Evolutionary conservation across 2,797 vertebrate genomes (phyloP).

Genomic region (Lepilemur ruficaudatus): DNA sequence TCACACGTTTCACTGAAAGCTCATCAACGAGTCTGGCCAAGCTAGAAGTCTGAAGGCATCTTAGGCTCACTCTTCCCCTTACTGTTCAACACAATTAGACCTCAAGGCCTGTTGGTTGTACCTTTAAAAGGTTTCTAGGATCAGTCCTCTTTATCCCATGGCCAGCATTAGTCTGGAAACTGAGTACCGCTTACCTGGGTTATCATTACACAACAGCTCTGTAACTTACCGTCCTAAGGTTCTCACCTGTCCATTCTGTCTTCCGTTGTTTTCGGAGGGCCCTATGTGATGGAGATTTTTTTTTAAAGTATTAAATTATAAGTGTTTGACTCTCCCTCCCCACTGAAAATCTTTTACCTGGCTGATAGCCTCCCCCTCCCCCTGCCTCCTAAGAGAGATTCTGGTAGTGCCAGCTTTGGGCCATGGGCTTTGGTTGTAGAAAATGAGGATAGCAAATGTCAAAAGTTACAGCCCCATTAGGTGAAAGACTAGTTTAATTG

Average conservation of each 20-base stretch:
- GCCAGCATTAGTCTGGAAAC: not conserved
- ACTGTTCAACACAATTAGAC: not conserved
- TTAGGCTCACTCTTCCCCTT: not conserved
- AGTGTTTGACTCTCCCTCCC: not conserved
- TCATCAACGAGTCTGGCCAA: not conserved
- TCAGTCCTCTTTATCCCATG: not conserved
- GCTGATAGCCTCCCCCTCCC: not conserved
- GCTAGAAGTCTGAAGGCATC: not conserved
- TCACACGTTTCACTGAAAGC: not conserved
- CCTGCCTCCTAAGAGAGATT: not conserved
- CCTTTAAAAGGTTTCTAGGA: not conserved
- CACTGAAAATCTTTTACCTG: not conserved
- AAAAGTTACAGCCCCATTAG: not conserved
- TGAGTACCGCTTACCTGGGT: not conserved
- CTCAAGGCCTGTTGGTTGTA: not conserved
- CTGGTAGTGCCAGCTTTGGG: not conserved
- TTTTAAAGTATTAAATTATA: not conserved
- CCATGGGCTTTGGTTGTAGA: not conserved
- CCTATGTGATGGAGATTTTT: not conserved
- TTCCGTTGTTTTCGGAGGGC: not conserved
- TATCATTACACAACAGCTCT: not conserved
- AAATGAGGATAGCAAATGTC: not conserved
- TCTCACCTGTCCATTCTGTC: not conserved
- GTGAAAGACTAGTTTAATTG: not conserved
- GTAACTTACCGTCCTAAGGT: not conserved